These are phyloP conservation scores for Charadrius vociferus DNA, from an alignment of 2,113 vertebrate genomes.

Conservation along the genomic window DNA sequence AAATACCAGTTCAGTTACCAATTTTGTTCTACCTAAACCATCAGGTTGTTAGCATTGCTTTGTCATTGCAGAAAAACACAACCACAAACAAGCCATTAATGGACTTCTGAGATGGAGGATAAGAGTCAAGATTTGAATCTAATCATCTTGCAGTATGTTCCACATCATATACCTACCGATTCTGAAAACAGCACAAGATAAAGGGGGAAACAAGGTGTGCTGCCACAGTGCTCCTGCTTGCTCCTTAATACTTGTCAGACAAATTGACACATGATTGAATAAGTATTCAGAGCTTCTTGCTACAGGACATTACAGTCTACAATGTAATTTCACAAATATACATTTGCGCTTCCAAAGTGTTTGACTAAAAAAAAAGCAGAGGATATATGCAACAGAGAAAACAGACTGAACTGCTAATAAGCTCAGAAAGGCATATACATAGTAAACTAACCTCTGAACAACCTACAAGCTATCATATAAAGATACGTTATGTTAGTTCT, in stretches of 20 bases:
- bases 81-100: background rate
- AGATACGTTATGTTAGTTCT: background rate
- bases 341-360: background rate
- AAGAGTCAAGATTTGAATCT: background rate
- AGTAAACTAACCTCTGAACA: background rate
- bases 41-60: background rate
- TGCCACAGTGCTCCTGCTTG: background rate
- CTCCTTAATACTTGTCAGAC: background rate
- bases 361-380: background rate
- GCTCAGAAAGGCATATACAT: background rate
- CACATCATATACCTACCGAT: background rate
- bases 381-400: background rate
- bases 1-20: background rate
- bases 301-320: background rate
- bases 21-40: background rate
- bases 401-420: background rate
- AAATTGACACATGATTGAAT: background rate
- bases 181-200: background rate
- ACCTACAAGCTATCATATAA: background rate
- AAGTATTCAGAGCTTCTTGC: background rate
- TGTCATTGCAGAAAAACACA: background rate
- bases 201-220: background rate
- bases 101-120: background rate
- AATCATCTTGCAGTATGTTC: background rate
- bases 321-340: background rate